A percentile compares a stretch with the other conserved stretches of the same genome.
Evolutionary conservation across 2,888 invertebrate species (phyloP).

Genomic region (Parascotia fuliginaria): DNA sequence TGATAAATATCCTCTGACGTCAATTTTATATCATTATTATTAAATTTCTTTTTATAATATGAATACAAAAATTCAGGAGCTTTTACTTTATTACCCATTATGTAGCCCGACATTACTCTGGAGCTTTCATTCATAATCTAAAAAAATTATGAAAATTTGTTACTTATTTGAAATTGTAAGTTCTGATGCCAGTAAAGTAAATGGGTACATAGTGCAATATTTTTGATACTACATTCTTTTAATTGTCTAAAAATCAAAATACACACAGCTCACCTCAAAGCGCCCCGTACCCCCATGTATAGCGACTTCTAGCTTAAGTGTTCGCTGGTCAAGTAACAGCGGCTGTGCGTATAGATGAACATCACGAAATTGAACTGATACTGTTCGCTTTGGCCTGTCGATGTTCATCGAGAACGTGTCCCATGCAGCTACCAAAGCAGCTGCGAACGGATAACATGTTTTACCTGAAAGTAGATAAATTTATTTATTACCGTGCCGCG

Average conservation of each 20-base stretch:
- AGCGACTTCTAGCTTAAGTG: slow-evolving; percentile 77
- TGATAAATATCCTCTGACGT: slow-evolving; percentile 48
- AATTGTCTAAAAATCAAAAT: too few relatives aligned
- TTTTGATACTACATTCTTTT: too few relatives aligned
- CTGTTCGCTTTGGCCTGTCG: slow-evolving; percentile 82
- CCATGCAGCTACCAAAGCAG: slow-evolving; percentile 88
- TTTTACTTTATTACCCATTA: neutral
- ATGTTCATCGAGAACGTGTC: slow-evolving; percentile 86
- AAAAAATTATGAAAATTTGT: neutral
- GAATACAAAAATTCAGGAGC: neutral
- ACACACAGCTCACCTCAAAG: slow-evolving; percentile 68
- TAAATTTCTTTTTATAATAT: neutral
- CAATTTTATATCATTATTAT: slow-evolving; percentile 25
- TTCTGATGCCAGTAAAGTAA: too few relatives aligned
- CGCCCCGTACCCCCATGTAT: slow-evolving; percentile 84
- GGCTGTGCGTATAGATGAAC: slow-evolving; percentile 87
- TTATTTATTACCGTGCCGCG: too few relatives aligned
- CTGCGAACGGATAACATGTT: slow-evolving; percentile 90
- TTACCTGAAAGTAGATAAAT: slow-evolving; percentile 77
- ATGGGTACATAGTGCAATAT: too few relatives aligned
- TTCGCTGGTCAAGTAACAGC: slow-evolving; percentile 73
- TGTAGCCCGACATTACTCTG: neutral
- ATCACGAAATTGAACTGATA: slow-evolving; percentile 88
- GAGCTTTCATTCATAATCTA: slow-evolving; percentile 1
- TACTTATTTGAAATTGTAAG: too few relatives aligned